Percentiles rank a stretch among this genome's conserved stretches.
phyloP scores from a whole-genome alignment of 2,797 vertebrate genomes.

The Scleropages formosus region DNA sequence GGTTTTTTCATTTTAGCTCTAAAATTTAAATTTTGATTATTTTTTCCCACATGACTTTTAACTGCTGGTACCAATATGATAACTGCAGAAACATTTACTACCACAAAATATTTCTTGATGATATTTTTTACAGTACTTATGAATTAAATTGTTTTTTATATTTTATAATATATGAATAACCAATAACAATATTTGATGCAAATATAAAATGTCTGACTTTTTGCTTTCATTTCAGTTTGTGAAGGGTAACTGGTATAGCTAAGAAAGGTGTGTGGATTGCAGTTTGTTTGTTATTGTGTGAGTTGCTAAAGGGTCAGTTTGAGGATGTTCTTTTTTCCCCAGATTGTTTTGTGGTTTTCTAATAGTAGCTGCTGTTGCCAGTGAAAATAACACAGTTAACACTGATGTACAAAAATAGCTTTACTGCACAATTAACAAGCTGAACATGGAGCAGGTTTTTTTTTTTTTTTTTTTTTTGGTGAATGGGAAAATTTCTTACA shows the following conservation, averaged over 20 bases:
- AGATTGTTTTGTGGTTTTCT: constrained; percentile 28
- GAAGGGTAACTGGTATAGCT: not conserved
- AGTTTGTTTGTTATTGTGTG: constrained; percentile 12
- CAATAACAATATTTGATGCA: not conserved
- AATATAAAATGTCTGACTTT: not conserved
- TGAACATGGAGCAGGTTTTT: constrained; percentile 1
- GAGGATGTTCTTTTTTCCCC: not conserved
- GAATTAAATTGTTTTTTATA: not conserved
- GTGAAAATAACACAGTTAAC: constrained; percentile 17
- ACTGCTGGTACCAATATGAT: too few relatives aligned
- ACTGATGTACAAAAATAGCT: constrained; percentile 8
- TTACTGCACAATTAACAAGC: not conserved
- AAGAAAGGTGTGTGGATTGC: not conserved
- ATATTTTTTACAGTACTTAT: constrained; percentile 2
- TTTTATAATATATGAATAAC: not conserved
- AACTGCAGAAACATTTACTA: too few relatives aligned
- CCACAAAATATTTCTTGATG: too few relatives aligned
- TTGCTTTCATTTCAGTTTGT: constrained; percentile 17
- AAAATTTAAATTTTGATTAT: not conserved
- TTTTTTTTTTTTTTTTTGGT: not conserved
- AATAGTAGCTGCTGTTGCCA: constrained; percentile 1
- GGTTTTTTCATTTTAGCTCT: not conserved
- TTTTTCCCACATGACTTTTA: not conserved
- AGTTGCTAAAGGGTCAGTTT: not conserved
- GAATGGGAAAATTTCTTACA: not conserved